A percentile compares a stretch with the other conserved stretches of the same genome.
Evolutionary conservation across 2,888 invertebrate genomes (phyloP).

Genomic region (Epirrhoe tristata): DNA sequence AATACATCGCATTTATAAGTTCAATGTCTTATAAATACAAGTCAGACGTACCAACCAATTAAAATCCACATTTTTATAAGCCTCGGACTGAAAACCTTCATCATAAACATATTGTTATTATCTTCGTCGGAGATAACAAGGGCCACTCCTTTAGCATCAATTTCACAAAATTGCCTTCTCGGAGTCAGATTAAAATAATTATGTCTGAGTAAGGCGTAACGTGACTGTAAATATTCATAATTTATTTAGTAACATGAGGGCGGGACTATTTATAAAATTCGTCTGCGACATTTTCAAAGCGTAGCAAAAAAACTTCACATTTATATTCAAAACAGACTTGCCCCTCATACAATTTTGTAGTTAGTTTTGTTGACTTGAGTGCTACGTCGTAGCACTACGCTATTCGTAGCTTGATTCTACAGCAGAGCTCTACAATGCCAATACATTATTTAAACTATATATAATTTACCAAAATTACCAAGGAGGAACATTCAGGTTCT

Average conservation of each 20-base stretch:
- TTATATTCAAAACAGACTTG: no score
- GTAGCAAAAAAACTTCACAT: neutral
- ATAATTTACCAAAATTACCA: no score
- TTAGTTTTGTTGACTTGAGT: neutral
- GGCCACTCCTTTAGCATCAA: slow-evolving; percentile 69
- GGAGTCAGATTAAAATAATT: slow-evolving; percentile 79
- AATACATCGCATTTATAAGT: neutral
- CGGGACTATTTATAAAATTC: slow-evolving; percentile 44
- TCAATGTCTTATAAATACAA: slow-evolving; percentile 2
- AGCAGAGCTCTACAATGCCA: neutral
- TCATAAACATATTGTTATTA: slow-evolving; percentile 25
- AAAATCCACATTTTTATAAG: slow-evolving; percentile 59
- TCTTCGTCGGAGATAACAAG: slow-evolving; percentile 46
- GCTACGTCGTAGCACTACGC: neutral
- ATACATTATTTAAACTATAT: neutral
- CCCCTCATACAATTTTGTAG: neutral
- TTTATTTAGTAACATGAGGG: slow-evolving; percentile 80
- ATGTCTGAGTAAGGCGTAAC: slow-evolving; percentile 75
- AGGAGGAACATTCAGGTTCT: no score
- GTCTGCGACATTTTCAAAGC: slow-evolving; percentile 2
- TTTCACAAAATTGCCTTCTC: slow-evolving; percentile 71
- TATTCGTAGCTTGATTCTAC: neutral
- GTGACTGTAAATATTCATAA: slow-evolving; percentile 80
- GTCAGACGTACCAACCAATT: slow-evolving; percentile 46
- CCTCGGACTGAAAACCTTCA: slow-evolving; percentile 29